Evolutionary conservation across 2,797 vertebrate species (phyloP), one percentile per base, ranked within the genome.

Genomic region (Crotalus adamanteus): DNA sequence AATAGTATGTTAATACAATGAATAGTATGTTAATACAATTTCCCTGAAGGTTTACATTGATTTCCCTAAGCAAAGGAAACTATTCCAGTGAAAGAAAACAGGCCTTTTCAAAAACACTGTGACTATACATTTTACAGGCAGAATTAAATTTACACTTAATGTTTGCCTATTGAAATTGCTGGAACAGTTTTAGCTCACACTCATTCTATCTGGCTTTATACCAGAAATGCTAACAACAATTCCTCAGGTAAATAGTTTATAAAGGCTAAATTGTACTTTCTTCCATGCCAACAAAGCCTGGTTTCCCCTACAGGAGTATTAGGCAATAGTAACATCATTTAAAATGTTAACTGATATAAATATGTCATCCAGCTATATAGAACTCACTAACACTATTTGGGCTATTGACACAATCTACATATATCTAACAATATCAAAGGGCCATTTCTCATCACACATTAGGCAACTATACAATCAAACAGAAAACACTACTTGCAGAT

Each of bases 251-350:
- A 53, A 53, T 53, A 53, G 8, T 53, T 53, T 9, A 53, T 9
- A 53, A 26, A 55, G 9, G 20, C 26, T 91, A 73, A 73, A 26
- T 57, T 53, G 20, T 83, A 83, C 90, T n/a, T n/a, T 92, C 91
- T 47, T 25, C 73, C n/a, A 87, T 59, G 91, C 57, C 42, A 92
- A 51, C 47, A 89, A 83, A 83, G 47, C 25, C 3, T 28, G 59
- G 59, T 6, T 31, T 31, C 53, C n/a, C 78, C 14, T 31, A 53
- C 0, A 1, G n/a, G 26, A 20, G 91, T 13, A 78, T 37, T 20
- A 3, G 92, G 88, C 86, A 11, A 91, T 0, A 59, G 65, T 51
- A 94, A 92, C 4, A 89, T 92, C 20, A 93, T 91, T 37, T 51
- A 89, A 92, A 28, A 69, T 55, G 83, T 78, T 53, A 92, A 92